phyloP scores from a whole-genome alignment of 2,797 vertebrate species.

The Thripadectes ignobilis region DNA sequence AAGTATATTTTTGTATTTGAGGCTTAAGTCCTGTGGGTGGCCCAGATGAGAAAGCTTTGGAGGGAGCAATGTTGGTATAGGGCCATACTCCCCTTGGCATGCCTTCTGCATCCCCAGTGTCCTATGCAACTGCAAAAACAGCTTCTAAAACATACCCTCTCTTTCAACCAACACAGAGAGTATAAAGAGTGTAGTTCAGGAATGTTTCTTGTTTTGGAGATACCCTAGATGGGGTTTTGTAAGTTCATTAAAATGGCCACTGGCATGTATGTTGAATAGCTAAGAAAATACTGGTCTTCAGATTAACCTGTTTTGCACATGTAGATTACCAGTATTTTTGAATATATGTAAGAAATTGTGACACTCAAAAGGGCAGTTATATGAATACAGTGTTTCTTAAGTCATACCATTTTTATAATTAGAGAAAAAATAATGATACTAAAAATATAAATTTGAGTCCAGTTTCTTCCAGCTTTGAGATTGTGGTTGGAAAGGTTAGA shows the following conservation, averaged over 20 bases:
- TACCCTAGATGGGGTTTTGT: background rate
- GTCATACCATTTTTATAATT: background rate
- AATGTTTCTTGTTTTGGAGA: background rate
- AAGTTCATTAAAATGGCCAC: background rate
- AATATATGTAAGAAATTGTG: background rate
- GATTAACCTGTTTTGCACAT: background rate
- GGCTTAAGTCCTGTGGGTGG: background rate
- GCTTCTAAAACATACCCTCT: background rate
- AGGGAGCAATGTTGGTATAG: background rate
- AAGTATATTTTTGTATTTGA: background rate
- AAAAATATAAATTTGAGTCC: background rate
- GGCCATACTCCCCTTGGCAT: rapidly evolving
- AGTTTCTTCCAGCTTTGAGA: background rate
- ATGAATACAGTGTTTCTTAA: background rate
- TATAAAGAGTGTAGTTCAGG: background rate
- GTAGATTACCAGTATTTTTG: background rate
- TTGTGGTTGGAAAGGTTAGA: background rate
- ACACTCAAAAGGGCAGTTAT: background rate
- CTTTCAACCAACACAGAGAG: background rate
- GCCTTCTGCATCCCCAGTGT: background rate
- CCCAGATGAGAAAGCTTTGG: background rate
- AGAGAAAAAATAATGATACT: background rate
- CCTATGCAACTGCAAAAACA: background rate
- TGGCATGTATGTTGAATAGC: background rate
- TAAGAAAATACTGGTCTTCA: background rate